Conservation (phyloP, 2,888 invertebrate genomes). For the Catotricha subobsoleta region DNA sequence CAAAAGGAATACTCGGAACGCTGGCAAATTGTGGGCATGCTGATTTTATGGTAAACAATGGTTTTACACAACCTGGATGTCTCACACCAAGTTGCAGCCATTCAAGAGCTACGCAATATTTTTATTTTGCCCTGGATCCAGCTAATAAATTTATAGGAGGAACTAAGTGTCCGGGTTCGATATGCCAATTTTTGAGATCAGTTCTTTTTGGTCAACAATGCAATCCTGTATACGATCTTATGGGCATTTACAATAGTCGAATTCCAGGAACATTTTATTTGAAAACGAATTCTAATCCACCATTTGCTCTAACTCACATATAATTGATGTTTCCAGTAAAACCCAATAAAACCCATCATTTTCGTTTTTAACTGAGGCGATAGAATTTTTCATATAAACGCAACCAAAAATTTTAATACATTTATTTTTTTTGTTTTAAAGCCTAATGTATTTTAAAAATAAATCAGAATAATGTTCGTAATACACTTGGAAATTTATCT, state of each 20-base stretch:
- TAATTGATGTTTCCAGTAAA: no score
- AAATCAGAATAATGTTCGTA: no score
- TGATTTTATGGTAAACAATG: not conserved
- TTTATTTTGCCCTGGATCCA: not conserved
- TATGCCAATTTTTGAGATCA: not conserved
- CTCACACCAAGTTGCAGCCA: not conserved
- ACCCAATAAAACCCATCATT: no score
- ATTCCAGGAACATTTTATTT: not conserved
- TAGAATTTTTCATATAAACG: no score
- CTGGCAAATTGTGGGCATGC: slow-evolving; percentile 1
- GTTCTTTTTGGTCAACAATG: not conserved
- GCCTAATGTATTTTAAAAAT: no score
- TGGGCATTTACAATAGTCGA: not conserved
- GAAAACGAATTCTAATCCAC: not conserved
- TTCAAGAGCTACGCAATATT: not conserved
- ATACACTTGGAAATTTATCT: no score
- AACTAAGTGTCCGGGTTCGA: not conserved
- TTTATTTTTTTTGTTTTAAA: no score
- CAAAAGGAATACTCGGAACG: not conserved
- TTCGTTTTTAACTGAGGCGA: no score
- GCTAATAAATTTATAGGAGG: not conserved
- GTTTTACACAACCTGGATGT: not conserved
- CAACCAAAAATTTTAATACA: no score
- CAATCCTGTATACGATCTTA: not conserved
- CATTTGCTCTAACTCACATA: not conserved